Base-by-base conservation (phyloP, 2,113 vertebrate genomes). In the Noctilio leporinus region DNA sequence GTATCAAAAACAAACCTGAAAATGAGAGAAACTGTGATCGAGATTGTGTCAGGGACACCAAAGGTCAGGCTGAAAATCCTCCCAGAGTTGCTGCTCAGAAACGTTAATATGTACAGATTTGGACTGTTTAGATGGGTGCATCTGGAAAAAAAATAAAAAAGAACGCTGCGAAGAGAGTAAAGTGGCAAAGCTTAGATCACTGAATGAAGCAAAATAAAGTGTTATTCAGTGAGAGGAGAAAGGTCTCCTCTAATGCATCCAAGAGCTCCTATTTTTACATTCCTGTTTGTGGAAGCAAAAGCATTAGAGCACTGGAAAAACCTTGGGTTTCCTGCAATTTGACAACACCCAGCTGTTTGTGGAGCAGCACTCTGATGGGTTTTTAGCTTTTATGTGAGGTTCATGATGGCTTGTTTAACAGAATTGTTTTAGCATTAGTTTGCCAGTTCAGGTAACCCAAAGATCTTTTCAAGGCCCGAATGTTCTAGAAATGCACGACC, bases 311-410 rank as follows among this genome's bases (percentile, higher is more conserved):
- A 89, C 28, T 89, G 92, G 92, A 96, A 96, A 97, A 97, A 62
- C 95, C 38, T 96, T 47, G 55, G 96, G 95, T 94, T 96, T 88
- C 51, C 77, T 59, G 47, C 78, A 97, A 96, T 98, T 98, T 97
- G 88, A 80, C 67, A 91, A 80, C 33, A 87, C 1, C 10, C 77
- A 43, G 8, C 33, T 96, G 57, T 95, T 93, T 93, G 65, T 86
- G 81, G 20, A 95, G 38, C 26, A 83, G 15, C 16, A 82, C 95
- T 97, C 97, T 93, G 10, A 91, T 87, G 20, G 67, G 30, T 93
- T 98, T 97, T 95, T 95, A 84, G 87, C 72, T 96, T 93, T 88
- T 35, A 2, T 59, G 33, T 84, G 49, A 95, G 53, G 65, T 94
- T 97, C 76, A 75, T 80, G 86, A 97, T 33, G 70, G 76, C 24